Base-by-base conservation (phyloP, 1,140 invertebrate species). In the Berghia stephanieae region DNA sequence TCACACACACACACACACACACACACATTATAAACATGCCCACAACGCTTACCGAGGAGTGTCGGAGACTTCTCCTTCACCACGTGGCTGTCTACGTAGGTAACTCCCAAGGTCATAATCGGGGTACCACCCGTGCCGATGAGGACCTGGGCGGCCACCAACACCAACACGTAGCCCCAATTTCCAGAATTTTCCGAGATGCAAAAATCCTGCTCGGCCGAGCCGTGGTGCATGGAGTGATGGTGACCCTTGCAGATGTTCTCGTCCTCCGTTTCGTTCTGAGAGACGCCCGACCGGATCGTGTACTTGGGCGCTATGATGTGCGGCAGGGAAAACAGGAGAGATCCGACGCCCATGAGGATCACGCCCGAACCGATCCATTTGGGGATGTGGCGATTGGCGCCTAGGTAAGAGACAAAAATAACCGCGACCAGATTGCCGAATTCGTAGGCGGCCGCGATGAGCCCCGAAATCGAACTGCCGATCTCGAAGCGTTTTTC, bases 401-500 rank as follows among this genome's bases (percentile, higher is more conserved):
- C 96, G 2, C 96, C 96, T 86, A 96, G 95, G 87, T 98, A 98
- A 84, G 95, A 96, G 75, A 98, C 96, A 89, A 98, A 98, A 84
- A 98, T 96, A 4, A 96, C 97, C 67, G 98, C 90, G 81, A 98
- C 90, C 72, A 98, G 94, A 88, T 98, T 96, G 0, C 97, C 97
- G 84, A 98, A 96, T 92, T 98, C 96, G 88, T 97, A 97, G 76
- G 95, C 96, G 81, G 95, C 96, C 44, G 96, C 96, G 76, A 98
- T 95, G 80, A 97, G 92, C 38, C 96, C 96, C 43, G 95, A 96
- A 70, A 96, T 93, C 86, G 94, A 95, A 86, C 96, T 97, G 55
- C 96, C 95, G 84, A 98, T 97, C 90, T 98, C 96, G 88, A 98
- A 98, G 77, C 96, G 93, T 89, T 97, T 97, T 91, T 98, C 96